Percentiles rank a stretch among this genome's conserved stretches.
Evolutionary conservation across 2,888 invertebrate species (phyloP).

Genomic region (Hololepta plana): DNA sequence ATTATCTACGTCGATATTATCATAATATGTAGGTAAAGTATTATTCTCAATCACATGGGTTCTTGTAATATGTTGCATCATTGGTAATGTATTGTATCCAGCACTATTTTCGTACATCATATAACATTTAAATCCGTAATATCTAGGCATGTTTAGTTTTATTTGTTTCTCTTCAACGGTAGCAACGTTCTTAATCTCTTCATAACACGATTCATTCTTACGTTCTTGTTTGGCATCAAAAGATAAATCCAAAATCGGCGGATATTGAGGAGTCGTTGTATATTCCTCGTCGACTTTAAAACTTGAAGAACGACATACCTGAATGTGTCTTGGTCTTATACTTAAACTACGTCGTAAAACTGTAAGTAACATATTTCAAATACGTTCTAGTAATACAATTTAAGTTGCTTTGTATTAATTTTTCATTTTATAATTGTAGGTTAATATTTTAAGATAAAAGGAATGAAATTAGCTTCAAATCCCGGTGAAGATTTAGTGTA

Average conservation of each 20-base stretch:
- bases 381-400: too few relatives aligned
- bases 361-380: too few relatives aligned
- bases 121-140: conserved; percentile 56
- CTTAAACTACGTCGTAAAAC: too few relatives aligned
- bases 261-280: conserved; percentile 30
- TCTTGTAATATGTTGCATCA: conserved; percentile 60
- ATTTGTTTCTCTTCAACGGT: conserved; percentile 75
- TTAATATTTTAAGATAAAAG: too few relatives aligned
- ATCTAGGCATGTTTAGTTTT: conserved; percentile 64
- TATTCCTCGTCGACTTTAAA: too few relatives aligned
- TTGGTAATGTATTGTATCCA: conserved; percentile 49
- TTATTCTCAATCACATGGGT: conserved; percentile 46
- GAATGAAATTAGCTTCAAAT: too few relatives aligned
- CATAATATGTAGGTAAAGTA: conserved; percentile 40
- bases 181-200: conserved; percentile 40
- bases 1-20: conserved; percentile 22
- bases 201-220: conserved; percentile 26
- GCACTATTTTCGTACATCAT: conserved; percentile 39
- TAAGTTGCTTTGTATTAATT: too few relatives aligned
- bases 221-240: conserved; percentile 30
- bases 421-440: too few relatives aligned
- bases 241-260: conserved; percentile 44
- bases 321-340: too few relatives aligned
- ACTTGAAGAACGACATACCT: too few relatives aligned
- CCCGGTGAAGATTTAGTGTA: too few relatives aligned